Evolutionary conservation across 2,888 invertebrate genomes (phyloP).

Genomic region (Lumbricus terrestris): DNA sequence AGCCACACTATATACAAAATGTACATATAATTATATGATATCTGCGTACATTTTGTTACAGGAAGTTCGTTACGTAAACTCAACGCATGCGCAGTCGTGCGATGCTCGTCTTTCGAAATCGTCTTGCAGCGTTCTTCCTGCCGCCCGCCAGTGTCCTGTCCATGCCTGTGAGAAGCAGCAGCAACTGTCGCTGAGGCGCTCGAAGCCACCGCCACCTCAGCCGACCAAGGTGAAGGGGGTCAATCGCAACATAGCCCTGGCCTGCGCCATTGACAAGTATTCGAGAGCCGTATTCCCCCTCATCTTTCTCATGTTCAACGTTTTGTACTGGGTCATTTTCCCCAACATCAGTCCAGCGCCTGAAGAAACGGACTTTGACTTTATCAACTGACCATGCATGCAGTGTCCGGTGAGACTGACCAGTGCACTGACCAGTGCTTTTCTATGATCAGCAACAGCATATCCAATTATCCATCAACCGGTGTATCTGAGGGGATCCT

Average conservation of each 20-base stretch:
- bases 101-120: slow-evolving; percentile 11
- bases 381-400: slow-evolving; percentile 1
- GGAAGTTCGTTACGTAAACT: slow-evolving; percentile 12
- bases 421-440: neutral
- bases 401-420: neutral
- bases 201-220: no score
- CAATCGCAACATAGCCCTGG: slow-evolving; percentile 7
- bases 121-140: neutral
- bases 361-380: slow-evolving; percentile 18
- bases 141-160: slow-evolving; percentile 13
- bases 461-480: no score
- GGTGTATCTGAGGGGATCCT: no score
- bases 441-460: no score
- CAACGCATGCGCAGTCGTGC: neutral
- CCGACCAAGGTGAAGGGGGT: neutral
- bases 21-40: no score
- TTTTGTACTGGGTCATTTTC: slow-evolving; percentile 40
- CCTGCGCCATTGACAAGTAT: slow-evolving; percentile 35
- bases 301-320: slow-evolving; percentile 36
- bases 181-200: neutral
- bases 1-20: no score
- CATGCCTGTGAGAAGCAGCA: neutral
- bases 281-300: slow-evolving; percentile 38
- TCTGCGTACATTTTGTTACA: neutral
- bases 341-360: slow-evolving; percentile 28